Evolutionary conservation across 2,113 vertebrate species (phyloP), one percentile per base, ranked within the genome.

Genomic region (Hippoglossus stenolepis): DNA sequence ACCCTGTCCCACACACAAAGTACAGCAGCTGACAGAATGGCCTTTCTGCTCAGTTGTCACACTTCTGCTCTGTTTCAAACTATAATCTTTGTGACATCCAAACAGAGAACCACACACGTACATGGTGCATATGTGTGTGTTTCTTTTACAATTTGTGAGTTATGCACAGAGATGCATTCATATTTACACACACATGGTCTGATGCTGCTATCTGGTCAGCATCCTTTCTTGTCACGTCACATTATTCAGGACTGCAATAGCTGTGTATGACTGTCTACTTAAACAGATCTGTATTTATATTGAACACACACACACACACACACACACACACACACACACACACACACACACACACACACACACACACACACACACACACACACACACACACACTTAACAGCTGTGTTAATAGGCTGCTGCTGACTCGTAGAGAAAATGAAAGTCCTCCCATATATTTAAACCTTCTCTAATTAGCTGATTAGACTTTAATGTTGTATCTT

Each of bases 1-100:
- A 64, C 59, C 62, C 62, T 65, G 47, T 77, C 75, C 56, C 76
- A 53, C 80, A 75, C 65, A 75, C 61, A 74, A 26, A 61, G 31
- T 60, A 35, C 77, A 31, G 80, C 63, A 61, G 68, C 64, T 69
- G 85, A 70, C 73, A 72, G 77, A 79, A 74, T 61, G 75, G 74
- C 78, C 84, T 85, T 85, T 88, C 73, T 79, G 47, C 64, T 83
- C 59, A 77, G 86, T 83, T 82, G 86, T 88, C 86, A 87, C 62
- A 74, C 53, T 62, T 70, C 38, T 73, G 59, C 83, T 56, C 51
- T 71, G 73, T 85, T 74, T 60, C 61, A 77, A 83, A 79, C 76
- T 77, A 61, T 74, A 73, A 78, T 84, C 75, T 70, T 73, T 75
- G 49, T 65, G 65, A 59, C 73, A 61, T 51, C n/a, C 49, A 65